These are phyloP conservation scores for Orchesella flavescens DNA, from an alignment of 2,888 invertebrate species.

Conservation along the genomic window DNA sequence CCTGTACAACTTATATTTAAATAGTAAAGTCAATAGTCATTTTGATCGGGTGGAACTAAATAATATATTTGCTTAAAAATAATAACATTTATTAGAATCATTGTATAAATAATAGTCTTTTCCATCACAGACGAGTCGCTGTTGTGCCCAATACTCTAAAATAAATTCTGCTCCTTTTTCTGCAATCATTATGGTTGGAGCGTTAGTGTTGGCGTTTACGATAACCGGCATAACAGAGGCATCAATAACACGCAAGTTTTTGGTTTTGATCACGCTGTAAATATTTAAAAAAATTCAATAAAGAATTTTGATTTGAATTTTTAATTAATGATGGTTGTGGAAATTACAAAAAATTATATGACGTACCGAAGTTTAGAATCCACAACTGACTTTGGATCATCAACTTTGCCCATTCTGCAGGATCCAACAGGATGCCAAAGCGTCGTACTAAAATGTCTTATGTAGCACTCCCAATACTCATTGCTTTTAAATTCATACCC, in stretches of 20 bases:
- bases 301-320: no score
- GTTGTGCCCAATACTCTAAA: slow-evolving; percentile 51
- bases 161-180: slow-evolving; percentile 55
- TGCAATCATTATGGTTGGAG: slow-evolving; percentile 51
- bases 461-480: slow-evolving; percentile 63
- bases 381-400: slow-evolving; percentile 64
- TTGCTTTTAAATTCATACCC: slow-evolving; percentile 48
- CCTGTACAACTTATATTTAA: no score
- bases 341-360: no score
- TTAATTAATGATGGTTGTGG: no score
- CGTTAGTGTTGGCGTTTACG: slow-evolving; percentile 58
- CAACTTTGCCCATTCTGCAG: slow-evolving; percentile 62
- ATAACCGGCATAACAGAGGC: slow-evolving; percentile 53
- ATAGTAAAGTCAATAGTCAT: no score
- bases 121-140: slow-evolving; percentile 46
- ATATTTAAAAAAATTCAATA: no score
- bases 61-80: neutral
- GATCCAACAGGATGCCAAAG: slow-evolving; percentile 62
- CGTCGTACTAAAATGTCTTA: slow-evolving; percentile 34
- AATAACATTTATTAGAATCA: slow-evolving; percentile 31
- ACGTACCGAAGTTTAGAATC: slow-evolving; percentile 62
- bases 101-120: slow-evolving; percentile 33
- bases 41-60: no score
- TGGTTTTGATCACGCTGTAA: slow-evolving; percentile 37
- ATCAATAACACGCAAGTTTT: slow-evolving; percentile 48